Evolutionary conservation across 2,797 vertebrate species (phyloP), one percentile per base, ranked within the genome.

Genomic region (Manis crassicaudata): DNA sequence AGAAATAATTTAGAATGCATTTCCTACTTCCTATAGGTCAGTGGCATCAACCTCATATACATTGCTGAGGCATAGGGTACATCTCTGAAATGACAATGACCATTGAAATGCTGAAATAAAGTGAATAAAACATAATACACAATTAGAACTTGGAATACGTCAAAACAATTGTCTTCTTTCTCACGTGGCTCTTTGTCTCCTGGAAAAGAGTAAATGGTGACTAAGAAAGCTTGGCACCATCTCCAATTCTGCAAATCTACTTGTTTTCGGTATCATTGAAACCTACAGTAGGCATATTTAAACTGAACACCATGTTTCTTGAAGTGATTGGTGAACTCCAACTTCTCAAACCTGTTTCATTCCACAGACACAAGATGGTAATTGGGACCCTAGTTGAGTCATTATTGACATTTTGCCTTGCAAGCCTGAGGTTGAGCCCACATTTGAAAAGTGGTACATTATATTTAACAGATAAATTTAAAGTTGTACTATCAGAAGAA

Each of bases 161-260:
- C 67, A 90, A 89, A 96, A 82, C 3, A 21, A 9, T 18, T 81
- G 63, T 50, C 58, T 81, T 76, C 37, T 65, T 82, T 89, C 79
- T 92, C 63, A 35, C 37, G 95, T 96, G 86, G n/a, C 75, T 88
- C 43, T 96, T 11, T 72, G 18, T 72, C 93, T 85, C 7, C 85
- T 72, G 85, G 84, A 68, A 77, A 40, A 84, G n/a, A 0, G 21
- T 37, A 92, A 90, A 56, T 46, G 89, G 40, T 9, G 40, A 23
- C 58, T 63, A 3, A 52, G 67, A 88, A 75, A 75, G 2, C 16
- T 67, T 40, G 40, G 43, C 76, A 1, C 13, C 5, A 3, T 23
- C 62, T 20, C 13, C 25, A 3, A 14, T n/a, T 54, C 75, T 29
- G 27, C 18, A 56, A 13, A 25, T 40, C 67, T 52, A 2, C 62